A percentile compares a stretch with the other conserved stretches of the same genome.
phyloP scores from a whole-genome alignment of 2,113 vertebrate species.

The Mellivora capensis region DNA sequence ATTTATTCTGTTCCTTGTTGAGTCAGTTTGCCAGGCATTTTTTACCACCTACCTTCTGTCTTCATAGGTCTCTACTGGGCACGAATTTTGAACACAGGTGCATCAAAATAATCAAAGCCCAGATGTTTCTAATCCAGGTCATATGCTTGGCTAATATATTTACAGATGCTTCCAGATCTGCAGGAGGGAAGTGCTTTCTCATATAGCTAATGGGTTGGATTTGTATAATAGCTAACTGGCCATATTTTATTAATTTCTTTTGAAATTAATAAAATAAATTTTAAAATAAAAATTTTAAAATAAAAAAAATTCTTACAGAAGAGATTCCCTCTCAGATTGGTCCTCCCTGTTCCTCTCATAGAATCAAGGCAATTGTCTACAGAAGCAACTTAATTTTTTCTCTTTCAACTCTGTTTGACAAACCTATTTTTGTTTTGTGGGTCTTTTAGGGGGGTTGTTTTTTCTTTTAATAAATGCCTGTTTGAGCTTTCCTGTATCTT shows the following conservation, averaged over 20 bases:
- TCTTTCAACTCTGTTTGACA: neutral
- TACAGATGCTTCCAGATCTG: neutral
- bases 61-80: neutral
- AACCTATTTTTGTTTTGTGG: neutral
- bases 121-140: neutral
- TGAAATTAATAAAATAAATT: neutral
- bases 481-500: neutral
- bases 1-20: neutral
- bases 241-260: constrained; percentile 26
- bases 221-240: neutral
- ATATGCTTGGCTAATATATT: neutral
- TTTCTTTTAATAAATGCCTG: neutral
- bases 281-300: too few species aligned
- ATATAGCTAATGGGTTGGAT: neutral
- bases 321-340: neutral
- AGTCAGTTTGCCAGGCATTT: neutral
- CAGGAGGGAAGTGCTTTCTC: neutral
- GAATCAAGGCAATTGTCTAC: neutral
- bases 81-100: neutral
- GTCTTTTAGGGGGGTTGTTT: neutral
- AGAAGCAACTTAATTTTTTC: constrained; percentile 3
- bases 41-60: neutral
- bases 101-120: neutral
- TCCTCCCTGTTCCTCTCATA: neutral
- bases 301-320: neutral